A percentile compares a stretch with the other conserved stretches of the same genome.
phyloP scores from a whole-genome alignment of 2,797 vertebrate species.

The Lutra lutra region DNA sequence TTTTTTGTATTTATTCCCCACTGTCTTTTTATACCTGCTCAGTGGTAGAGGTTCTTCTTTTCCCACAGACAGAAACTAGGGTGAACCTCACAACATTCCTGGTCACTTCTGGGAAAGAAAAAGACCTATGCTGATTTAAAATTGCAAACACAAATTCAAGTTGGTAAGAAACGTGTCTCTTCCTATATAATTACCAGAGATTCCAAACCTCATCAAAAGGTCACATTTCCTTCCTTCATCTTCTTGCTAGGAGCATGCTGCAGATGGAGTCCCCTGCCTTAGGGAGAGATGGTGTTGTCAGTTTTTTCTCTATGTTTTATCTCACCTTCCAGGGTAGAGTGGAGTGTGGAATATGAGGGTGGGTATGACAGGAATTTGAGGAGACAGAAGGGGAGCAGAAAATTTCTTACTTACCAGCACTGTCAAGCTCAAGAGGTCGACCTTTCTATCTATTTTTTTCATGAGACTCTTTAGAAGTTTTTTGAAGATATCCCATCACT shows the following conservation, averaged over 20 bases:
- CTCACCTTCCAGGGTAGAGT: neutral
- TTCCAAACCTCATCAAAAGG: neutral
- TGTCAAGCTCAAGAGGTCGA: neutral
- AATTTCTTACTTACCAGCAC: neutral
- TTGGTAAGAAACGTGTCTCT: neutral
- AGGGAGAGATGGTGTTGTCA: neutral
- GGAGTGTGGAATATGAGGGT: neutral
- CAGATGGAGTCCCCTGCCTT: neutral
- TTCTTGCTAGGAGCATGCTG: neutral
- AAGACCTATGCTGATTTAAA: neutral
- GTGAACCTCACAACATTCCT: neutral
- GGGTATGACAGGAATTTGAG: fast-evolving
- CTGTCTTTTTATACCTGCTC: neutral
- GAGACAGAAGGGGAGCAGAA: neutral
- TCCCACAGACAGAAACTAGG: neutral
- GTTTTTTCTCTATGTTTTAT: neutral
- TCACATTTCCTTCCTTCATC: neutral
- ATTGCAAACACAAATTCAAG: neutral
- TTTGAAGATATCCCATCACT: neutral
- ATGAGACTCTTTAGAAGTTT: neutral
- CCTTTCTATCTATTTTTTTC: neutral
- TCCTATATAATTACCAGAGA: neutral
- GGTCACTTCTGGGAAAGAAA: neutral
- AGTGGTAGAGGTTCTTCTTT: neutral
- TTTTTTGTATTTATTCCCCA: neutral